Conservation (phyloP, 2,888 invertebrate genomes). For the Hypomecis punctinalis region DNA sequence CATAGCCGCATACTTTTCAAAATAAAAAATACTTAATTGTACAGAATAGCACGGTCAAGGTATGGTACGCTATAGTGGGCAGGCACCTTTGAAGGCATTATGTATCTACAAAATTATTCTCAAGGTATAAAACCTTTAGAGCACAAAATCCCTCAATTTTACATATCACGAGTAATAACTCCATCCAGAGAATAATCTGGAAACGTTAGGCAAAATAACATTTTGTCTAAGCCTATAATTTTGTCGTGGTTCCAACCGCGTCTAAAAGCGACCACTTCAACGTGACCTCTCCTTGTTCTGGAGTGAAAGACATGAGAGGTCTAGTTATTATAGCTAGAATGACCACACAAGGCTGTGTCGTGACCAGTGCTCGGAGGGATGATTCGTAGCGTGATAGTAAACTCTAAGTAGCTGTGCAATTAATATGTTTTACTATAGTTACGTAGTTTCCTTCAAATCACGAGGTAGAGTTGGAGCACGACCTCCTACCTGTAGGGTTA, state of each 20-base stretch:
- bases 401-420: constrained; percentile 46
- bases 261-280: constrained; percentile 44
- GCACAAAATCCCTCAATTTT: background rate
- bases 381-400: constrained; percentile 47
- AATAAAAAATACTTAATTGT: no score
- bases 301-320: constrained; percentile 39
- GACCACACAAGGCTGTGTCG: constrained; percentile 68
- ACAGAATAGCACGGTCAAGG: no score
- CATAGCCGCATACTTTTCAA: no score
- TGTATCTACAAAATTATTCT: no score
- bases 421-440: constrained; percentile 20
- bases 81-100: no score
- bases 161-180: constrained; percentile 47
- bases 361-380: constrained; percentile 48
- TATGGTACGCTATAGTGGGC: no score
- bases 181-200: constrained; percentile 54
- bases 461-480: constrained; percentile 1
- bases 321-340: constrained; percentile 48
- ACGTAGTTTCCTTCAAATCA: constrained; percentile 11
- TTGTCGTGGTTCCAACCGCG: constrained; percentile 51
- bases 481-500: background rate
- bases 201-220: constrained; percentile 59
- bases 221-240: constrained; percentile 69
- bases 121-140: no score
- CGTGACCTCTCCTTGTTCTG: constrained; percentile 41